Evolutionary conservation across 1,140 invertebrate species (phyloP), one percentile per base, ranked within the genome.

Genomic region (Lepeophtheirus salmonis): DNA sequence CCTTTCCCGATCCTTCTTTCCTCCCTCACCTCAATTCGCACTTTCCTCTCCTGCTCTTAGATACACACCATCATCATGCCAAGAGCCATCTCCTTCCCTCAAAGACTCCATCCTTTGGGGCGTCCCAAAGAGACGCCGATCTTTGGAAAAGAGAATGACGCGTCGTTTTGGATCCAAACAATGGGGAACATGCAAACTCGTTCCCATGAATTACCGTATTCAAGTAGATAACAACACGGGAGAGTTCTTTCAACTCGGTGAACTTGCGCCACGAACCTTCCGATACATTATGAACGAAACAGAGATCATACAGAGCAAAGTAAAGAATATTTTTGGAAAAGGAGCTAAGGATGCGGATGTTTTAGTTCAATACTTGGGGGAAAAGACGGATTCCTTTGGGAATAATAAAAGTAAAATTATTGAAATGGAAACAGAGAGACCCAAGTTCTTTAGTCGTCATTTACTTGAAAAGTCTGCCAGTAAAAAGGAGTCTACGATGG

Each of bases 151-250:
- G 2, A 14, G 52, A 3, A 54, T 54, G 52, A 21, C 18, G 18
- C 52, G 52, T 24, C 21, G 25, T 3, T 57, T 26, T 48, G 55
- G 55, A 13, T 12, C 22, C 22, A 57, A 50, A 2, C 3, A 57
- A 12, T 57, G 55, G 55, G 55, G 55, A 16, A 57, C 55, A 6
- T 41, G 2, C 26, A 57, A 57, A 20, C 26, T 26, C 26, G 20
- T 30, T 2, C 2, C 26, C 23, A 57, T 26, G 55, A 57, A 57
- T 30, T n/a, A 17, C 2, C 21, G 25, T 2, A 48, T 57, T 14
- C 55, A 23, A 14, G 55, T 57, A 23, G 55, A 57, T 57, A 21
- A 57, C 55, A 57, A 57, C 2, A 57, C 55, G 12, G 55, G 55
- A n/a, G 55, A 57, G 26, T 50, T 26, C 26, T 57, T 57, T 18